Percentiles rank a stretch among this genome's conserved stretches.
Conservation (phyloP, 2,797 vertebrate genomes). For the Anas capensis region DNA sequence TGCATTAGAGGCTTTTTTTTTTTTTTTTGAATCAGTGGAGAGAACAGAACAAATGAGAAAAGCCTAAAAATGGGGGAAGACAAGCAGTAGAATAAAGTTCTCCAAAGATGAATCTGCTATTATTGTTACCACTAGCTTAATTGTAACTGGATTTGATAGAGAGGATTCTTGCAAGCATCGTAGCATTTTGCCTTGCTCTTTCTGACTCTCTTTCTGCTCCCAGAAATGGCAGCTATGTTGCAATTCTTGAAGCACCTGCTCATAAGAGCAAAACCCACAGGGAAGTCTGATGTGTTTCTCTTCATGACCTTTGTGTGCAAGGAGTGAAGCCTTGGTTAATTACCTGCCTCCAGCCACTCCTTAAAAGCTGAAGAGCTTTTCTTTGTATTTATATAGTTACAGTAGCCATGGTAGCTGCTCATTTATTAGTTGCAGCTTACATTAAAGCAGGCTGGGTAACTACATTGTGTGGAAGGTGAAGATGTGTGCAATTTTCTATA, state of each 20-base stretch:
- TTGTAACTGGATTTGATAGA: background rate
- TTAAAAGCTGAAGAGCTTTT: conserved; percentile 32
- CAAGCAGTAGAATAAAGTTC: background rate
- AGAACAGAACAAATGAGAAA: background rate
- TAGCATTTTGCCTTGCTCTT: background rate
- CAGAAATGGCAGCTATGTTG: background rate
- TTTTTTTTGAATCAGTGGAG: background rate
- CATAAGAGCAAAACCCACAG: conserved; percentile 7
- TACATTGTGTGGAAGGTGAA: background rate
- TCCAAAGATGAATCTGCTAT: background rate
- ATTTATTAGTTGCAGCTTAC: conserved; percentile 21
- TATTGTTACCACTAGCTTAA: background rate
- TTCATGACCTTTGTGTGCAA: background rate
- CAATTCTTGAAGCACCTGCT: background rate
- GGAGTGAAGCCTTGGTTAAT: background rate
- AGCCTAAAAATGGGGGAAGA: background rate
- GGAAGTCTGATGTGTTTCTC: background rate
- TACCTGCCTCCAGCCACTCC: conserved; percentile 27
- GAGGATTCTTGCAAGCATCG: background rate
- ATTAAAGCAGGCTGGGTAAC: background rate
- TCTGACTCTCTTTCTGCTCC: background rate
- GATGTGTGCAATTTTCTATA: background rate
- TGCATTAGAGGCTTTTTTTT: background rate
- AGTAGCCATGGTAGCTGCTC: conserved; percentile 51
- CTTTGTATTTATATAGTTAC: background rate